A percentile compares a stretch with the other conserved stretches of the same genome.
phyloP scores from a whole-genome alignment of 2,797 vertebrate genomes.

The Mormyrus hasselquistii region DNA sequence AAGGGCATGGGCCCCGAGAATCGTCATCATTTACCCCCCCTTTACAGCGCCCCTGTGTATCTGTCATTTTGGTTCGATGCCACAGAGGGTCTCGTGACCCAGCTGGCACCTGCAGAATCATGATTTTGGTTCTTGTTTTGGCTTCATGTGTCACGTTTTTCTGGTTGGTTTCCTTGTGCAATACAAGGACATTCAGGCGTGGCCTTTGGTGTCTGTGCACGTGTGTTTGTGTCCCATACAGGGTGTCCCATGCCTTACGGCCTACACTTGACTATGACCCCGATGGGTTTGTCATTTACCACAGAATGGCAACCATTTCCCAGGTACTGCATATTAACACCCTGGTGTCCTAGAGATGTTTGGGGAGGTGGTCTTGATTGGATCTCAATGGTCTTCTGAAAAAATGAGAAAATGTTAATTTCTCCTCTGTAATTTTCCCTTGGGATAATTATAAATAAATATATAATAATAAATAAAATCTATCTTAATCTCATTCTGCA shows the following conservation, averaged over 20 bases:
- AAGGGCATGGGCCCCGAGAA: too few relatives aligned
- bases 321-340: neutral
- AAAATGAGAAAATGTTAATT: neutral
- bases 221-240: neutral
- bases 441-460: neutral
- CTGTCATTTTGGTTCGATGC: neutral
- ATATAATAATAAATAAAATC: neutral
- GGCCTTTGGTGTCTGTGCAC: neutral
- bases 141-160: neutral
- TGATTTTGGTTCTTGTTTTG: neutral
- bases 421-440: neutral
- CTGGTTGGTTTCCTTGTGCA: neutral
- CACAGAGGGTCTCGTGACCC: neutral
- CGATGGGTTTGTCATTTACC: neutral
- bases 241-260: neutral
- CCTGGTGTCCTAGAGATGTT: neutral
- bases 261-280: neutral
- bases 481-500: neutral
- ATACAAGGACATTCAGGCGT: neutral
- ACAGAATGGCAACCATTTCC: neutral
- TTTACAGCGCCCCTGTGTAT: neutral
- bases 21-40: too few relatives aligned
- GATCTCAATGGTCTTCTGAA: neutral
- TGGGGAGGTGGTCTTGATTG: neutral
- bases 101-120: neutral